A percentile compares a stretch with the other conserved stretches of the same genome.
phyloP scores from a whole-genome alignment of 2,113 vertebrate species.

The Brachyistius frenatus region DNA sequence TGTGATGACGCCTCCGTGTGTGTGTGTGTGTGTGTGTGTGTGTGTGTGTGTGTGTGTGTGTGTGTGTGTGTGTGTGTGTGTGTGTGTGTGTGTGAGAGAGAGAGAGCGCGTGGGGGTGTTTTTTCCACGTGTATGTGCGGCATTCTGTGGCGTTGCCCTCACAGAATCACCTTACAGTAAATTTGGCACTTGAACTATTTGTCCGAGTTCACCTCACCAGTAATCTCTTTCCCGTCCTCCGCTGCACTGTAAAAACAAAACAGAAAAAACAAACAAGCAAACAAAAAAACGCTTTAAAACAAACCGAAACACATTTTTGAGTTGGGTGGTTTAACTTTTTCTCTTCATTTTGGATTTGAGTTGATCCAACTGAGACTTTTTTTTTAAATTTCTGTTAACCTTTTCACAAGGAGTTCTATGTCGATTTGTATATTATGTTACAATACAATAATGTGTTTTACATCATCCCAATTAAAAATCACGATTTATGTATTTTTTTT shows the following conservation, averaged over 20 bases:
- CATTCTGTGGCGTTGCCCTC: constrained; percentile 26
- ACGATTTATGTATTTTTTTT: too few relatives aligned
- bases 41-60: constrained; percentile 25
- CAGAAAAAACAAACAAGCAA: not conserved
- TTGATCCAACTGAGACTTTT: too few relatives aligned
- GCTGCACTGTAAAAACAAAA: constrained; percentile 20
- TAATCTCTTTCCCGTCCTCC: constrained; percentile 50
- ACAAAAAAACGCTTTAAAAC: not conserved
- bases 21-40: constrained; percentile 41
- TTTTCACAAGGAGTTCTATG: too few relatives aligned
- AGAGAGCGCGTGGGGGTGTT: constrained; percentile 16
- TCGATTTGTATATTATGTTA: too few relatives aligned
- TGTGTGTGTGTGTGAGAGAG: constrained; percentile 22
- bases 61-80: constrained; percentile 23
- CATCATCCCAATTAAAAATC: too few relatives aligned
- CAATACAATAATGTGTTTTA: too few relatives aligned
- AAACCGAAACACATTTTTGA: not conserved
- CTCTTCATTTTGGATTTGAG: too few relatives aligned
- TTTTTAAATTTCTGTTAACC: too few relatives aligned
- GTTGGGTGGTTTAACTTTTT: too few relatives aligned
- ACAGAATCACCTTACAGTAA: constrained; percentile 59
- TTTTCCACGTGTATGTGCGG: not conserved
- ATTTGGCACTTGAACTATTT: constrained; percentile 54
- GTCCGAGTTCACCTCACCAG: constrained; percentile 30
- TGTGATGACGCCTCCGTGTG: constrained; percentile 54